These are phyloP conservation scores for Dendropsophus ebraccatus DNA, from an alignment of 2,113 vertebrate genomes.

Conservation along the genomic window DNA sequence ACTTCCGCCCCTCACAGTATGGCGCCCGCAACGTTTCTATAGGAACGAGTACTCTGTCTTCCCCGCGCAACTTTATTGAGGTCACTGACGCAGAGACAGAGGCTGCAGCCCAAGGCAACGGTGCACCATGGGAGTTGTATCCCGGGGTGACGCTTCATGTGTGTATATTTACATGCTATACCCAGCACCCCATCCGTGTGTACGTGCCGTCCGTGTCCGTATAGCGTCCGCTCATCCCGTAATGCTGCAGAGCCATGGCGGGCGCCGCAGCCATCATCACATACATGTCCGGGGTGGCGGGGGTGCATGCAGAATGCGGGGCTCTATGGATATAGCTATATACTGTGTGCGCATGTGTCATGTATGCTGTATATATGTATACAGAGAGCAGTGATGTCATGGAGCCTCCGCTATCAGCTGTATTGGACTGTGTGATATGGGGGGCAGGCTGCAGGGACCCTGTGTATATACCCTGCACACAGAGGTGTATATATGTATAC, in stretches of 20 bases:
- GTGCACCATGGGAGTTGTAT: conserved; percentile 58
- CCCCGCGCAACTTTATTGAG: conserved; percentile 53
- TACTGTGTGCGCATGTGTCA: not conserved
- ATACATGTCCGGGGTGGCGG: not conserved
- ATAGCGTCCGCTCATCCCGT: too few species aligned
- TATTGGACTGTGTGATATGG: too few species aligned
- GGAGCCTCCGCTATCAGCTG: too few species aligned
- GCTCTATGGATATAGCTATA: not conserved
- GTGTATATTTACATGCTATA: conserved; percentile 50
- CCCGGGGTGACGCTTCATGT: conserved; percentile 57
- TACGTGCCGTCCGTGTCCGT: not conserved
- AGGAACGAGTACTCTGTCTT: conserved; percentile 26
- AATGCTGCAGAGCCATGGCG: not conserved
- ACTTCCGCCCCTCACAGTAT: conserved; percentile 35
- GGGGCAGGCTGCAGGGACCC: too few species aligned
- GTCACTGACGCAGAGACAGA: conserved; percentile 48
- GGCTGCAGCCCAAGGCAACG: conserved; percentile 48
- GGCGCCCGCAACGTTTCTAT: conserved; percentile 21
- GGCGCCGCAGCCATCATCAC: conserved; percentile 1
- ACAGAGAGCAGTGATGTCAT: too few species aligned
- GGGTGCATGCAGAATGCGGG: not conserved
- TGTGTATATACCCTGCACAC: too few species aligned
- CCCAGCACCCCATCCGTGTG: not conserved
- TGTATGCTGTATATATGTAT: not conserved
- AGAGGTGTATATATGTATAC: too few species aligned